Base-by-base conservation (phyloP, 1,140 invertebrate genomes). In the Dendrolimus kikuchii region DNA sequence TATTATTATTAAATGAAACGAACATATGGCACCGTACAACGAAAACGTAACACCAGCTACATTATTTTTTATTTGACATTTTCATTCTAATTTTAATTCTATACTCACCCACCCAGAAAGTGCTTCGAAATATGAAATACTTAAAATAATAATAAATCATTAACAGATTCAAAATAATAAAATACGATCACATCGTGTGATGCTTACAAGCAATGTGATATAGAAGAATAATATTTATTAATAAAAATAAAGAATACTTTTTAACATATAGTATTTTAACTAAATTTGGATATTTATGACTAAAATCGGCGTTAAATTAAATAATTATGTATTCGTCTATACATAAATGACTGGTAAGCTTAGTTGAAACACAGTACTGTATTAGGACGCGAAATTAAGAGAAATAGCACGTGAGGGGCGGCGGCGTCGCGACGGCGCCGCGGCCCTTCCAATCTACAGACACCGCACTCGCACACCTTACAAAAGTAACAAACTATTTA, bases 221-320 rank as follows among this genome's bases (percentile, higher is more conserved):
- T 67, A 80, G 67, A 68, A 74, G 71, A 53, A 71, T 56, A 69
- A 63, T 66, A 70, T 64, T 57, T 55, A 58, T 55, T 43, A 67
- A 65, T 57, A 70, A 72, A 65, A 68, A 66, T 68, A 71, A 72
- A 72, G 69, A 74, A 70, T 73, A 66, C 58, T 65, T 23, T 23
- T 69, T 55, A 68, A 73, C 69, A 51, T 71, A 74, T 73, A 75
- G 68, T 70, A 81, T 81, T 23, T 23, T 77, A 81, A 81, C 80
- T 86, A 86, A 86, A 83, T 86, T 86, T 86, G 82, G 82, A 81
- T 86, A 79, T 78, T 86, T 83, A 83, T 86, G 82, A 86, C 82
- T 86, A 83, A 77, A 74, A 80, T 81, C 74, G 68, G 73, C 65
- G 67, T 81, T 81, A 79, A 83, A 81, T 81, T 82, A 85, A 81